Evolutionary conservation across 2,888 invertebrate species (phyloP), one percentile per base, ranked within the genome.

Genomic region (Rhimphoctona megacephalus): DNA sequence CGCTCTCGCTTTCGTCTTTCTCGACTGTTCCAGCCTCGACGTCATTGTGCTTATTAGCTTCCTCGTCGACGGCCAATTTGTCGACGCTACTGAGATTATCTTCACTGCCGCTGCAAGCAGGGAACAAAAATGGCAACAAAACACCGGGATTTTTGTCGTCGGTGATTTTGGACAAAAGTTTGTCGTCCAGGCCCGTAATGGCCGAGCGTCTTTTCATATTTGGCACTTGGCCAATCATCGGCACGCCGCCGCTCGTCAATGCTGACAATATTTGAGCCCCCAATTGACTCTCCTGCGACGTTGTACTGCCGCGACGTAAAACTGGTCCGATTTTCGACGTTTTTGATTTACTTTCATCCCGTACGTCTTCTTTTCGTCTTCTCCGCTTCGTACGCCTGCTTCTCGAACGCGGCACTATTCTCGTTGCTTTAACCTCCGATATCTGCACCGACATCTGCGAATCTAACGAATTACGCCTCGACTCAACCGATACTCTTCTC

Each of bases 381-480:
- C 89, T 95, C 92, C 87, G 91, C 92, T 83, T 95, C 91, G 92
- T 95, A 92, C 88, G 95, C 90, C 93, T 95, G 93, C 91, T 89
- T 1, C 79, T 95, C 94, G 83, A 89, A 49, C 86, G 89, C 30
- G 85, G 85, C 25, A 96, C 96, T 92, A 97, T 97, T 3, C 95
- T 93, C 5, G 95, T 95, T 2, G 92, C 91, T 92, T 97, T 97
- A 95, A 97, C 95, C 94, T 98, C 98, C 0, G 97, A 97, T 69
- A 98, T 97, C 94, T 98, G 97, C 0, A 98, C 97, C 0, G 97
- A 97, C 72, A 97, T 95, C 92, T 98, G 98, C 77, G 98, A 98
- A 92, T 98, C 98, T 25, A 98, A 96, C 0, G 98, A 98, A 94
- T 98, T 98, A 61, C 98, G 95, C 11, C 98, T 95, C 0, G 98